phyloP scores from a whole-genome alignment of 2,113 vertebrate genomes.

The Serinus canaria region DNA sequence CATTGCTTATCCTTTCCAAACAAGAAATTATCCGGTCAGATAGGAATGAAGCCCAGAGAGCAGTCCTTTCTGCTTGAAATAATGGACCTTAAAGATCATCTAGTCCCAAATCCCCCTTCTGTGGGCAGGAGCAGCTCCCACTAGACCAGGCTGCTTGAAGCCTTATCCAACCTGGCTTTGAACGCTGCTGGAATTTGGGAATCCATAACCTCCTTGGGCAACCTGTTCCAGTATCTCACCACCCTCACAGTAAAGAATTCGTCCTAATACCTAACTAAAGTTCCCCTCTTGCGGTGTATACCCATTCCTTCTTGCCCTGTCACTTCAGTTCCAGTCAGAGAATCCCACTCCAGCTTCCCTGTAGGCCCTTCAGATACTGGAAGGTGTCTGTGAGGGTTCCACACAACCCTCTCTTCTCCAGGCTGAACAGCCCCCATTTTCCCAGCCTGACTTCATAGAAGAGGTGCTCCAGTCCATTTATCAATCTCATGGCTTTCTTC shows the following conservation, averaged over 20 bases:
- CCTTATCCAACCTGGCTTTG: not conserved
- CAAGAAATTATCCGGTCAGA: not conserved
- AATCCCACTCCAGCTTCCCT: not conserved
- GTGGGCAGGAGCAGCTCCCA: not conserved
- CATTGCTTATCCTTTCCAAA: not conserved
- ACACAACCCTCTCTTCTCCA: not conserved
- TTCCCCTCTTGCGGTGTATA: not conserved
- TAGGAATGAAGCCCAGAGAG: not conserved
- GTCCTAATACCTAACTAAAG: not conserved
- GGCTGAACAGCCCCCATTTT: not conserved
- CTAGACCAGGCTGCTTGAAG: not conserved
- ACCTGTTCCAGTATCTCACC: not conserved
- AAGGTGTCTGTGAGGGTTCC: not conserved
- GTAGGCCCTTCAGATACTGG: not conserved
- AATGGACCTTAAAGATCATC: not conserved
- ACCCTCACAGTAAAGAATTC: not conserved
- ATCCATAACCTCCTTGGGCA: not conserved
- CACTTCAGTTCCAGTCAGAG: not conserved
- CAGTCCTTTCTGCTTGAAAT: not conserved
- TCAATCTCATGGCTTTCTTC: not conserved
- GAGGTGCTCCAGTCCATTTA: not conserved
- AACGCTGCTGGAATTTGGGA: not conserved
- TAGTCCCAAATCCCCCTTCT: accelerated
- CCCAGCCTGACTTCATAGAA: not conserved
- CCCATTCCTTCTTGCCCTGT: not conserved